A percentile compares a stretch with the other conserved stretches of the same genome.
Evolutionary conservation across 2,888 invertebrate genomes (phyloP).

Genomic region (Podabrus alpinus): DNA sequence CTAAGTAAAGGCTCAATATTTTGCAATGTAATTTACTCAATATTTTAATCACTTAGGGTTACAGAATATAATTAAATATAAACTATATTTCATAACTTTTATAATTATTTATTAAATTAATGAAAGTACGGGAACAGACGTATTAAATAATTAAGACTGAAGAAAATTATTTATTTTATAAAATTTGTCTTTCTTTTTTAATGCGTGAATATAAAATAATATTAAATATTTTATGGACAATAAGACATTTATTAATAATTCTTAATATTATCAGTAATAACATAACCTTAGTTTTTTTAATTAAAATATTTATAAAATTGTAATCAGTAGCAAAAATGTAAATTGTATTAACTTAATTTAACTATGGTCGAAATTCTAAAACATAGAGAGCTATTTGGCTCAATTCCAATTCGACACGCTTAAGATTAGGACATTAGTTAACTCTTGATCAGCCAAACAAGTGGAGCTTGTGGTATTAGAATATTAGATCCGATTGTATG

Average conservation of each 20-base stretch:
- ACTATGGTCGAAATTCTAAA: neutral
- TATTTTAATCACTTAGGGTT: neutral
- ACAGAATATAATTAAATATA: neutral
- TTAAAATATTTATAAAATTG: neutral
- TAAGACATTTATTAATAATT: neutral
- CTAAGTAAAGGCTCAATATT: too few species aligned
- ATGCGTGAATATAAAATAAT: neutral
- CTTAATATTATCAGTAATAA: neutral
- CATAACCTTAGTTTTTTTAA: too few species aligned
- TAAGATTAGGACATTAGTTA: too few species aligned
- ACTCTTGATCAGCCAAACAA: too few species aligned
- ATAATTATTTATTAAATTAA: neutral
- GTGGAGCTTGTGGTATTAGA: neutral
- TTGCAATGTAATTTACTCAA: neutral
- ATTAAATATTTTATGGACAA: neutral
- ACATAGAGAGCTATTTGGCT: neutral
- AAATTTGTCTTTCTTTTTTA: neutral
- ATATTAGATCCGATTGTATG: neutral
- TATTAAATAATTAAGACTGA: neutral
- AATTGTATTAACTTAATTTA: neutral
- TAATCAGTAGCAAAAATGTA: neutral
- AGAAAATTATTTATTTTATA: neutral
- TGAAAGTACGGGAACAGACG: neutral
- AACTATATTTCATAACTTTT: neutral
- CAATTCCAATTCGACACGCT: too few species aligned